Conservation (phyloP, 1,140 invertebrate species). For the Drosophila baimaii region DNA sequence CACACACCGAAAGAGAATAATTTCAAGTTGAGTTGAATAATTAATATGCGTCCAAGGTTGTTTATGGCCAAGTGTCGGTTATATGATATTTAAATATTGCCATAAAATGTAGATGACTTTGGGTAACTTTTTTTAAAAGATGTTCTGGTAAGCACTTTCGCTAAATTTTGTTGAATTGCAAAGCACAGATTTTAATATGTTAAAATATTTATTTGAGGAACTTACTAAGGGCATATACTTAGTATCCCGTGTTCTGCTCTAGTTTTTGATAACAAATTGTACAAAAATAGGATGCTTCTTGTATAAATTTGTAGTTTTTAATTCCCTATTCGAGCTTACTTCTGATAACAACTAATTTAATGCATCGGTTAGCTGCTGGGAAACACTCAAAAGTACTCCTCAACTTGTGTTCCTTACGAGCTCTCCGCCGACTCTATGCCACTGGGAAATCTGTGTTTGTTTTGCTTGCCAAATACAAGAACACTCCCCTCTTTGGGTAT, state of each 20-base stretch:
- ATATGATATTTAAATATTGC: constrained; percentile 67
- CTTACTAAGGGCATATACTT: no score
- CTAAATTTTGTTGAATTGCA: background rate
- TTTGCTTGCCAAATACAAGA: constrained; percentile 41
- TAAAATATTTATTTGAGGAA: background rate
- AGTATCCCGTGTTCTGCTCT: no score
- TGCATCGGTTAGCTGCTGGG: background rate
- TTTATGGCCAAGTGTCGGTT: constrained; percentile 64
- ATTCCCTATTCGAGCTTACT: background rate
- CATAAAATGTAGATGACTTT: constrained; percentile 56
- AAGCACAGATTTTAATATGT: background rate
- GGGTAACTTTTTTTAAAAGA: constrained; percentile 1
- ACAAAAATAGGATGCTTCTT: no score
- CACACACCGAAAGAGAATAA: constrained; percentile 20
- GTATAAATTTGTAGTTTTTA: background rate
- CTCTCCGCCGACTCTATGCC: constrained; percentile 20
- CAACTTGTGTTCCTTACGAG: background rate
- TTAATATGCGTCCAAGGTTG: constrained; percentile 72
- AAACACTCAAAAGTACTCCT: constrained; percentile 6
- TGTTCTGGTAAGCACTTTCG: constrained; percentile 21
- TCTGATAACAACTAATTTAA: constrained; percentile 7
- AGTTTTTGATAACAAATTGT: no score
- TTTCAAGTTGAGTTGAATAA: constrained; percentile 60
- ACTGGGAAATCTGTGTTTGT: constrained; percentile 35
- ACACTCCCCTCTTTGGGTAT: constrained; percentile 41